Percentiles rank a stretch among this genome's conserved stretches.
phyloP scores from a whole-genome alignment of 2,797 vertebrate genomes.

The Epinephelus malabaricus region DNA sequence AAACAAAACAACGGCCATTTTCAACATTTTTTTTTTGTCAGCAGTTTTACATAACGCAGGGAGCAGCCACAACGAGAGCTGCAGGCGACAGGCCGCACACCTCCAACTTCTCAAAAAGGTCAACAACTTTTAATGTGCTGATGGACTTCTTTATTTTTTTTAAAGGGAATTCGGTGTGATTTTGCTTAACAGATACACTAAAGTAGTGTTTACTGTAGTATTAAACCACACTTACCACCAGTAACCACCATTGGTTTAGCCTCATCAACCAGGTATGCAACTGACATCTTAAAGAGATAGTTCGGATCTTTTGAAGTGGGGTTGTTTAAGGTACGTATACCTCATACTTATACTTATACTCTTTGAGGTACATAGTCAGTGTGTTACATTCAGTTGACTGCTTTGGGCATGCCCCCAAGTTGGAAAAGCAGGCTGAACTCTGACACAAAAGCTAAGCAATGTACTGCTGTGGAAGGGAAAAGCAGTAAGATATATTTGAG shows the following conservation, averaged over 20 bases:
- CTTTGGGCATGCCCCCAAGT: no score
- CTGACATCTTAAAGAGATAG: not conserved
- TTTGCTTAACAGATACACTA: not conserved
- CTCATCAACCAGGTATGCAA: not conserved
- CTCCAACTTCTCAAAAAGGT: constrained; percentile 18
- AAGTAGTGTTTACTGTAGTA: not conserved
- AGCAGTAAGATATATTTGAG: no score
- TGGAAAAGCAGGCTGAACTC: no score
- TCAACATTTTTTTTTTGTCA: not conserved
- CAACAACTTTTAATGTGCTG: constrained; percentile 8
- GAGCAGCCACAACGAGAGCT: constrained; percentile 2
- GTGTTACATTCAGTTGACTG: no score
- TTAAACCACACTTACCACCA: not conserved
- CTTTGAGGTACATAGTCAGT: no score
- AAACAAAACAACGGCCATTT: not conserved
- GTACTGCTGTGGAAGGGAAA: no score
- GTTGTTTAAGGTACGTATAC: no score
- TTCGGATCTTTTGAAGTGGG: no score
- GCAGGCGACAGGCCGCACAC: constrained; percentile 15
- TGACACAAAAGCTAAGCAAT: no score
- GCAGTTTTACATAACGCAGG: not conserved
- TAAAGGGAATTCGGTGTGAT: not conserved
- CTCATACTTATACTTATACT: no score
- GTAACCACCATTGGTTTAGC: not conserved
- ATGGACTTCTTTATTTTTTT: not conserved